Evolutionary conservation across 1,140 invertebrate species (phyloP).

Genomic region (Ips nitidus): DNA sequence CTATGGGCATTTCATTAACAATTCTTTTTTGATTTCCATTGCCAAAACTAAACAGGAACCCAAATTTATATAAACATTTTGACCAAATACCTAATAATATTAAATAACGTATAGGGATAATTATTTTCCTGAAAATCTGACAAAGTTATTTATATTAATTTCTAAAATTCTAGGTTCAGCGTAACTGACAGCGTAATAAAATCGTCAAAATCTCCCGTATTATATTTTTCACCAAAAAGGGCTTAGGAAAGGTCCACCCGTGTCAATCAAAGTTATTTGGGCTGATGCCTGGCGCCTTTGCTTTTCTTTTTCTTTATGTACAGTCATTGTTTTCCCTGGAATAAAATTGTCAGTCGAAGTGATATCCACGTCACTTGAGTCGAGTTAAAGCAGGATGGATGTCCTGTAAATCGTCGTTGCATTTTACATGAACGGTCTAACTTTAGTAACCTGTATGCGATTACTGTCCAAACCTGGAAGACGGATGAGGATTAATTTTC

Average conservation of each 20-base stretch:
- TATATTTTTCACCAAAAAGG: slow-evolving; percentile 8
- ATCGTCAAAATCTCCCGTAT: not conserved
- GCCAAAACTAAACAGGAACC: too few relatives aligned
- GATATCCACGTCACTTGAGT: slow-evolving; percentile 6
- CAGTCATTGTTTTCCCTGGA: slow-evolving; percentile 4
- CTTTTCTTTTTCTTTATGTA: slow-evolving; percentile 9
- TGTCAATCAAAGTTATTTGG: slow-evolving; percentile 13
- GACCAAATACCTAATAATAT: too few relatives aligned
- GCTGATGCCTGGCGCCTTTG: slow-evolving; percentile 1
- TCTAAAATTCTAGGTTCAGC: not conserved
- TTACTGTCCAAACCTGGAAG: not conserved
- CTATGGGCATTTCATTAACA: too few relatives aligned
- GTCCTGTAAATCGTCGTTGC: slow-evolving; percentile 5
- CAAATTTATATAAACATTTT: too few relatives aligned
- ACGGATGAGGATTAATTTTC: not conserved
- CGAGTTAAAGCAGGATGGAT: slow-evolving; percentile 4
- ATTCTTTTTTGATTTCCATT: too few relatives aligned
- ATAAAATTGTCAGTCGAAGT: slow-evolving; percentile 6
- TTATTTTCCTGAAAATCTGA: too few relatives aligned
- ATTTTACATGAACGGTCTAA: slow-evolving; percentile 1
- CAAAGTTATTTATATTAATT: not conserved
- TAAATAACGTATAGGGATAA: too few relatives aligned
- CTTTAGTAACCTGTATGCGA: not conserved
- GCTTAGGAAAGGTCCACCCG: not conserved
- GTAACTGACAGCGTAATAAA: slow-evolving; percentile 2